These are phyloP conservation scores for Albula goreensis DNA, from an alignment of 2,113 vertebrate genomes.

Conservation along the genomic window DNA sequence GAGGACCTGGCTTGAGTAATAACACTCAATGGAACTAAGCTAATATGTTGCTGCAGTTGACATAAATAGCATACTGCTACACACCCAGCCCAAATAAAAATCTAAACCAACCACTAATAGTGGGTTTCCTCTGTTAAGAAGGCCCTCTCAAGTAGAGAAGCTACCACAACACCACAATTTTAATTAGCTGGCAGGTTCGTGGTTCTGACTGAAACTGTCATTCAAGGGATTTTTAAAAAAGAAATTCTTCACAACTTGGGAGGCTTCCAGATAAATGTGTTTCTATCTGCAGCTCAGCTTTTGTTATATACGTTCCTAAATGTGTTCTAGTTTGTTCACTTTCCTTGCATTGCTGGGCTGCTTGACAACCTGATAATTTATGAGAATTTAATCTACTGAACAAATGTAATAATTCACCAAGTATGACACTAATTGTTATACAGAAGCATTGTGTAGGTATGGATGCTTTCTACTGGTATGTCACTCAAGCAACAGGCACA, in stretches of 20 bases:
- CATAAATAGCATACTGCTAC: neutral
- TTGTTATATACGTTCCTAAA: too few relatives aligned
- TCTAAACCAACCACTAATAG: neutral
- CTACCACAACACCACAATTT: neutral
- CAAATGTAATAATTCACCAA: too few relatives aligned
- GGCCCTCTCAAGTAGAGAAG: neutral
- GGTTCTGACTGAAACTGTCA: neutral
- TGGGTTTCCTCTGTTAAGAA: neutral
- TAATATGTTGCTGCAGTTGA: neutral
- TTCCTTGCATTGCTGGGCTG: too few relatives aligned
- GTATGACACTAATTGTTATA: too few relatives aligned
- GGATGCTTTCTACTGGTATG: too few relatives aligned
- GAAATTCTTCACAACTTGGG: neutral
- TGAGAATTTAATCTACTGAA: too few relatives aligned
- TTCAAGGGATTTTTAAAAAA: neutral
- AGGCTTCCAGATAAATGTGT: too few relatives aligned
- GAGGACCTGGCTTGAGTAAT: neutral
- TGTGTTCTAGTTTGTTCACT: too few relatives aligned
- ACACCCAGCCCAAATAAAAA: neutral
- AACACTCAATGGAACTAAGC: neutral
- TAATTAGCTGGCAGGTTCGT: neutral
- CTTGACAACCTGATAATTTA: too few relatives aligned
- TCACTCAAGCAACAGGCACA: too few relatives aligned
- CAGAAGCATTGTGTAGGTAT: too few relatives aligned
- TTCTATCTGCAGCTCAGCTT: too few relatives aligned